Base-by-base conservation (phyloP, 2,797 vertebrate species). In the Poeciliopsis infans region DNA sequence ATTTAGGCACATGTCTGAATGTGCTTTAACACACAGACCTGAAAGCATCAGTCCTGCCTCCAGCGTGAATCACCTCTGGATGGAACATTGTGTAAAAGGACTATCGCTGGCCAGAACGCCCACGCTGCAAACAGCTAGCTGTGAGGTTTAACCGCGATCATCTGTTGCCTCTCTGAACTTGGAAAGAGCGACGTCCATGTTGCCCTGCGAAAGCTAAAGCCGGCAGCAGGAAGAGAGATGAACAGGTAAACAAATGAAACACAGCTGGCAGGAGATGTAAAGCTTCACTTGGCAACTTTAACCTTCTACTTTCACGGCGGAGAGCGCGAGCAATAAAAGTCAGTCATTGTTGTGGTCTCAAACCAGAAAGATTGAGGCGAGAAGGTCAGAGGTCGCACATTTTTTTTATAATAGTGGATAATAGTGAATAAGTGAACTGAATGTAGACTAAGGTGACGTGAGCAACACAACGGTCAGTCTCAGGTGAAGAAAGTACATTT, bases 1-100 rank as follows among this genome's bases (percentile, higher is more conserved):
- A 76, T 83, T 86, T 79, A 86, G n/a, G 74, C 81, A 81, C 77
- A 83, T 72, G 76, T 72, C 79, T 79, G 79, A 78, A 82, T 85
- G 78, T 81, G 75, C 53, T 83, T 83, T 70, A 80, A 84, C 86
- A 82, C 84, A 84, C 79, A 72, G 13, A 82, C 75, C 85, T 83
- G 85, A 79, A 81, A 74, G 76, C 83, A 73, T 80, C 77, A 68
- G 72, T 80, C 84, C 49, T 86, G 86, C 82, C 78, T 83, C 86
- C 76, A 86, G 83, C 75, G 77, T 77, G 16, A 68, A 83, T 85
- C 81, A 82, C 72, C 84, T 85, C 75, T 75, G 64, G 75, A 80
- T 55, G 59, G 72, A 85, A 53, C 68, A 75, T 77, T 31, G 73
- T 74, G 57, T 72, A n/a, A 84, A 83, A 79, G 75, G 75, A 87